Conservation (phyloP, 1,140 invertebrate species). For the Odontomachus brunneus region DNA sequence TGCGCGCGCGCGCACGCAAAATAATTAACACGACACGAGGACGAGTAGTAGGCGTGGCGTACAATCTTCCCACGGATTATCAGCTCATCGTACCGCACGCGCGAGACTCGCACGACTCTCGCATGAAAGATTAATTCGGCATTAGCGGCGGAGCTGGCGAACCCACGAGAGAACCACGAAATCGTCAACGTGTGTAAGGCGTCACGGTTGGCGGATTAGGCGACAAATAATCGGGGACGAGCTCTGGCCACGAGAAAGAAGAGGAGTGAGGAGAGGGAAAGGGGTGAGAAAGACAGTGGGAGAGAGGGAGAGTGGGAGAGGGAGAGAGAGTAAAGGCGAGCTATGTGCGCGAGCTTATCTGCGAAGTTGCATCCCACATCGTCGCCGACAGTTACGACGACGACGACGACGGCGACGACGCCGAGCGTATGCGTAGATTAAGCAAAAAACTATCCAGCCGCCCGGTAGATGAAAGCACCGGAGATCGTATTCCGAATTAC, state of each 20-base stretch:
- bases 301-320: not conserved
- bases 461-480: not conserved
- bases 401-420: not conserved
- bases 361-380: constrained; percentile 13
- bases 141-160: constrained; percentile 1
- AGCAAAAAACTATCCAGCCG: constrained; percentile 8
- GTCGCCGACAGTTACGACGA: constrained; percentile 10
- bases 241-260: not conserved
- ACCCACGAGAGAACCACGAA: not conserved
- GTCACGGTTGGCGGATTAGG: constrained; percentile 26
- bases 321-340: not conserved
- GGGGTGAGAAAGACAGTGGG: too few relatives aligned
- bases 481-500: constrained; percentile 34
- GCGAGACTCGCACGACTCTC: not conserved
- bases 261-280: not conserved
- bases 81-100: not conserved
- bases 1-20: not conserved
- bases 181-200: constrained; percentile 35
- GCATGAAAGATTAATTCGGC: constrained; percentile 45
- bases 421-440: constrained; percentile 19
- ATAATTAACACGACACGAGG: not conserved
- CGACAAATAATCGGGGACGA: constrained; percentile 40
- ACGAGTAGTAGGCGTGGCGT: not conserved
- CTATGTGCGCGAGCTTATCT: constrained; percentile 15
- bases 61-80: constrained; percentile 24